Conservation (phyloP, 2,797 vertebrate genomes). For the Antennarius maculatus region DNA sequence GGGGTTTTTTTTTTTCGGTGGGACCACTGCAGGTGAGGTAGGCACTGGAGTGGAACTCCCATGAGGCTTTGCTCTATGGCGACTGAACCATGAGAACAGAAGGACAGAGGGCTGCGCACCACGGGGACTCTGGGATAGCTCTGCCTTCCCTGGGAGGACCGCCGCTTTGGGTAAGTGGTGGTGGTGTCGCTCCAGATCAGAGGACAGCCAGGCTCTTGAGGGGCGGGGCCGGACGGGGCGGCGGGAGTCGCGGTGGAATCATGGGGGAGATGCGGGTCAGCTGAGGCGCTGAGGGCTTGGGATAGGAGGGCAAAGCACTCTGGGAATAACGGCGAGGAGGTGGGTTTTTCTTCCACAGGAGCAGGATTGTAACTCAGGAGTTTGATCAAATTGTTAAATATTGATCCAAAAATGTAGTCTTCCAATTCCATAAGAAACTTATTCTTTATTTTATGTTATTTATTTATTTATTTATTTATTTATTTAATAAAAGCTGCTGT, state of each 20-base stretch:
- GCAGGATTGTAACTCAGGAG: background rate
- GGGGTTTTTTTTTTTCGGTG: conserved; percentile 16
- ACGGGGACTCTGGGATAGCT: conserved; percentile 69
- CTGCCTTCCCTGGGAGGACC: conserved; percentile 63
- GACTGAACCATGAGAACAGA: conserved; percentile 75
- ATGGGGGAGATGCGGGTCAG: conserved; percentile 53
- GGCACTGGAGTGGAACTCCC: conserved; percentile 61
- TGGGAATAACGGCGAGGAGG: conserved; percentile 53
- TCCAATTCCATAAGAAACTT: conserved; percentile 30
- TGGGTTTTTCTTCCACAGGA: conserved; percentile 32
- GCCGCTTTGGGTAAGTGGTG: conserved; percentile 61
- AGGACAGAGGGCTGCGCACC: conserved; percentile 71
- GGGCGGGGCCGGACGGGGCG: conserved; percentile 30
- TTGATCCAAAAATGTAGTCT: conserved; percentile 16
- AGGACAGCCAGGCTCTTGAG: conserved; percentile 58
- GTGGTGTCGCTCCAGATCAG: conserved; percentile 67
- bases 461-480: too few relatives aligned
- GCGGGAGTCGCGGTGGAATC: conserved; percentile 30
- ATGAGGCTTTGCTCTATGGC: conserved; percentile 69
- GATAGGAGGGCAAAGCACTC: conserved; percentile 50
- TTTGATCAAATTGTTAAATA: background rate
- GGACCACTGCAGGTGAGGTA: conserved; percentile 34
- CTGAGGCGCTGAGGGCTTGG: conserved; percentile 36
- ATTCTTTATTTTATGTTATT: conserved; percentile 2
- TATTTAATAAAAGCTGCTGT: background rate